These are phyloP conservation scores for Sternotherus odoratus DNA, from an alignment of 2,797 vertebrate genomes.

Conservation along the genomic window DNA sequence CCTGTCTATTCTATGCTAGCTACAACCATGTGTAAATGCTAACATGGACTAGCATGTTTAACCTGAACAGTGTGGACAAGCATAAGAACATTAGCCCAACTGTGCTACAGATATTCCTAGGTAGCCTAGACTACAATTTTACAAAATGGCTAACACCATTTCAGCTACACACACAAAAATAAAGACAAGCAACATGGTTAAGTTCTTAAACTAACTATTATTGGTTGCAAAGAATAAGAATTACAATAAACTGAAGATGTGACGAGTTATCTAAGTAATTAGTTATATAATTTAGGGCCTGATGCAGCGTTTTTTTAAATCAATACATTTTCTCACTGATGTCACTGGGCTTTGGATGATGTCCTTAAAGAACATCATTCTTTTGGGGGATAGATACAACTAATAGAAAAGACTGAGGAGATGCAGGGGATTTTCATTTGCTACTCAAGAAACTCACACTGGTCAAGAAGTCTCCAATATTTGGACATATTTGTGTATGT, in stretches of 20 bases:
- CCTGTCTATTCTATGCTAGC: accelerated
- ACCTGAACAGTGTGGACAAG: accelerated
- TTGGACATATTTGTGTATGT: neutral
- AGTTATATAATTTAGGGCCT: neutral
- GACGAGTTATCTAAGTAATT: neutral
- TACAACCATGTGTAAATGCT: accelerated
- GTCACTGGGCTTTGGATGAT: accelerated
- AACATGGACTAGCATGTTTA: accelerated
- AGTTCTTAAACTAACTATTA: neutral
- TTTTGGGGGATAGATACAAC: neutral
- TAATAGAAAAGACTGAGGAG: neutral
- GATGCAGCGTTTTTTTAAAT: too few relatives aligned
- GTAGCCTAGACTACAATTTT: too few relatives aligned
- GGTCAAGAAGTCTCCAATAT: neutral
- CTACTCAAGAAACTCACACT: neutral
- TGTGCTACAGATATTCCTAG: neutral
- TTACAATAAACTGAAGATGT: neutral
- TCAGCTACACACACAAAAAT: accelerated
- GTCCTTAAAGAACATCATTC: neutral
- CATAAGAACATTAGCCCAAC: accelerated
- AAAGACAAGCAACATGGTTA: neutral
- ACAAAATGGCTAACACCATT: accelerated
- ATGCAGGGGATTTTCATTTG: neutral
- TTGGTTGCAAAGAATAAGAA: neutral
- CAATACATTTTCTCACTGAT: neutral